Evolutionary conservation across 2,797 vertebrate genomes (phyloP).

Genomic region (Arremon aurantiirostris): DNA sequence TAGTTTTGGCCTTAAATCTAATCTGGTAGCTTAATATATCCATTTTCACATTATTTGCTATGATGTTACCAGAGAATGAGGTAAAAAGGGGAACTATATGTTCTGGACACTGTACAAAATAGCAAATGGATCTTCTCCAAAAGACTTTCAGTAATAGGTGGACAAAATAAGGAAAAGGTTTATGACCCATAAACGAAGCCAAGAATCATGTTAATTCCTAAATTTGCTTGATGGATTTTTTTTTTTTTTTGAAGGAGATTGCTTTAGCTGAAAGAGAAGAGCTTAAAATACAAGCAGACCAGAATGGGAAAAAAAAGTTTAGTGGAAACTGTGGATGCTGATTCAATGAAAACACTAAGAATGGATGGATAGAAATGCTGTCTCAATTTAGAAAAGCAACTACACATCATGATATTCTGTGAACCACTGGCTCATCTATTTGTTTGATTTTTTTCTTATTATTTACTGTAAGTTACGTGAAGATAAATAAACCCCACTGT

Average conservation of each 20-base stretch:
- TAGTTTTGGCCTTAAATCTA: neutral
- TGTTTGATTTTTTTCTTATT: neutral
- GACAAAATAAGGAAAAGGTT: neutral
- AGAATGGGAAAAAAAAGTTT: neutral
- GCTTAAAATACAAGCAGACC: neutral
- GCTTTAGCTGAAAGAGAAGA: neutral
- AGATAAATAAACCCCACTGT: neutral
- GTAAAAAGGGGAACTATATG: neutral
- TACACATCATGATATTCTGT: accelerated
- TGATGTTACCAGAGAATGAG: neutral
- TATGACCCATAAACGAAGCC: neutral
- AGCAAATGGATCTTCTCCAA: neutral
- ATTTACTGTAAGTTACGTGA: neutral
- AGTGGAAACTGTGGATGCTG: neutral
- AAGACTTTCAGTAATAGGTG: neutral
- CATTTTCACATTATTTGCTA: neutral
- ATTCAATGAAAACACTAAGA: neutral
- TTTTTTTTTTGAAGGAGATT: neutral
- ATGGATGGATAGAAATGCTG: neutral
- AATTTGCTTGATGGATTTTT: neutral
- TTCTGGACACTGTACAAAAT: neutral
- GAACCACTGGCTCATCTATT: neutral
- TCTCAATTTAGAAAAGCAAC: neutral
- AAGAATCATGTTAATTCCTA: neutral
- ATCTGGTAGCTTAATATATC: neutral